phyloP scores from a whole-genome alignment of 2,888 invertebrate species.

The Siphlonurus alternatus region DNA sequence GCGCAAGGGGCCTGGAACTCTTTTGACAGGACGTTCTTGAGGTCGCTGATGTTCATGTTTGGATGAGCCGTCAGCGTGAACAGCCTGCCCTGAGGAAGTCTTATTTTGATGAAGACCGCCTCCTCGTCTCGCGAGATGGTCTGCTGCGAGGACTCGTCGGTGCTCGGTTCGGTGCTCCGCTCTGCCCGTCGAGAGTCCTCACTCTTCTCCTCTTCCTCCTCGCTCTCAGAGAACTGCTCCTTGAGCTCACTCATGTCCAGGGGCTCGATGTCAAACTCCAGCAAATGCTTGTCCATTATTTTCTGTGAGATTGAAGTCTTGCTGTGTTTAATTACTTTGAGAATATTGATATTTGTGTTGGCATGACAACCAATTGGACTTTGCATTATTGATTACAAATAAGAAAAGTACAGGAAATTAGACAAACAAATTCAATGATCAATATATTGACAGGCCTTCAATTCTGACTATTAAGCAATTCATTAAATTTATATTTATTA shows the following conservation, averaged over 20 bases:
- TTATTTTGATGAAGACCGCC: background rate
- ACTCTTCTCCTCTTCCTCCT: background rate
- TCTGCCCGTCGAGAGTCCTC: background rate
- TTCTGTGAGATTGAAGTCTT: too few species aligned
- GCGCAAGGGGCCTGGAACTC: slow-evolving; percentile 14
- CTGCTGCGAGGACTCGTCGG: background rate
- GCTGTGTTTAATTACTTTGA: too few species aligned
- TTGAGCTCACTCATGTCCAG: background rate
- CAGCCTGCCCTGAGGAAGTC: background rate
- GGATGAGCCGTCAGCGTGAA: background rate
- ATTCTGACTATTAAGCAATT: too few species aligned
- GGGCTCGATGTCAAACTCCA: background rate
- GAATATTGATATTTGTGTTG: too few species aligned
- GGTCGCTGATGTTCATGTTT: slow-evolving; percentile 13
- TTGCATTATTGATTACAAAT: too few species aligned
- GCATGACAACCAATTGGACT: too few species aligned
- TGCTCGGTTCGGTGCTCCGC: background rate
- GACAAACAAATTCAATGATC: too few species aligned
- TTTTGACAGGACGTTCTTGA: slow-evolving; percentile 15
- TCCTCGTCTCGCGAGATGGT: background rate
- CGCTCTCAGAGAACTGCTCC: background rate
- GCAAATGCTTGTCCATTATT: too few species aligned
- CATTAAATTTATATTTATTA: too few species aligned
- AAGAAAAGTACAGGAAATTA: too few species aligned
- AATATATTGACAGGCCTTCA: too few species aligned